Percentiles rank a stretch among this genome's conserved stretches.
These are phyloP conservation scores for Vultur gryphus DNA, from an alignment of 2,797 vertebrate genomes.

Conservation along the genomic window DNA sequence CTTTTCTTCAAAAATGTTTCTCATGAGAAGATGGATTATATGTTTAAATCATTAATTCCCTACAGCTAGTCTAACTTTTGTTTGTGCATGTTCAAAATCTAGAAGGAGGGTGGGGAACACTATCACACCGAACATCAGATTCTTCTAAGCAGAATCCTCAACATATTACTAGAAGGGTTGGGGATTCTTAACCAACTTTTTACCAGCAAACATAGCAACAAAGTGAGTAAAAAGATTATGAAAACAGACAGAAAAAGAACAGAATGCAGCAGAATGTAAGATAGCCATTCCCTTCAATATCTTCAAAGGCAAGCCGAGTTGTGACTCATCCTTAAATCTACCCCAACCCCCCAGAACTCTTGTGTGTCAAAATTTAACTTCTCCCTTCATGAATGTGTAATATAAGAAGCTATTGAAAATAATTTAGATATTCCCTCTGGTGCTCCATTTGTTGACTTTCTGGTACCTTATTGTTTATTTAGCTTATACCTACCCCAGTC, in stretches of 20 bases:
- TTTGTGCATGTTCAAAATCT: conserved; percentile 27
- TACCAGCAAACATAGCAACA: not conserved
- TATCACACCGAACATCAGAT: conserved; percentile 6
- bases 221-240: conserved; percentile 3
- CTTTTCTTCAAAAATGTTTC: not conserved
- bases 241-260: not conserved
- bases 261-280: not conserved
- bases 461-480: not conserved
- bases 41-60: not conserved
- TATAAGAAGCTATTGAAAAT: not conserved
- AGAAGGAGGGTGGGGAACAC: not conserved
- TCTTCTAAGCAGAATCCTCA: conserved; percentile 24
- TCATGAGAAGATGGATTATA: not conserved
- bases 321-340: conserved; percentile 16
- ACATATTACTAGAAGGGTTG: not conserved
- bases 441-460: not conserved
- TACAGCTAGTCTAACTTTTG: not conserved
- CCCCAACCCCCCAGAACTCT: not conserved
- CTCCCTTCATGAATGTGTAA: not conserved
- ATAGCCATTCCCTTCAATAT: not conserved
- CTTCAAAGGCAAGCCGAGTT: conserved; percentile 18
- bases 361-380: not conserved
- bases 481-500: not conserved
- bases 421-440: not conserved
- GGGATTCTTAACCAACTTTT: not conserved